phyloP scores from a whole-genome alignment of 2,113 vertebrate species.

The Phoenicopterus ruber region DNA sequence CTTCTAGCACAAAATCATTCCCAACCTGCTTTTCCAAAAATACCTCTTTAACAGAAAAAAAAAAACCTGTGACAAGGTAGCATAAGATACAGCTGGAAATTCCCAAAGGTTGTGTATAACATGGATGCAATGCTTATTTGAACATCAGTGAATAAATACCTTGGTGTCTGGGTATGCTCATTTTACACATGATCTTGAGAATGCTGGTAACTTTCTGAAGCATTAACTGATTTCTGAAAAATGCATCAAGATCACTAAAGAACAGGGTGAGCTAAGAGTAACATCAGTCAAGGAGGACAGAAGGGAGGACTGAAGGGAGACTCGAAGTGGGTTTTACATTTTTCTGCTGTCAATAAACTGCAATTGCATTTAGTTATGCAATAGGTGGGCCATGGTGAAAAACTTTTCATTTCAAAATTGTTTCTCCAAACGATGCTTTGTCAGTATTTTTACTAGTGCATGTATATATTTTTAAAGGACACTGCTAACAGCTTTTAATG shows the following conservation, averaged over 20 bases:
- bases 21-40: neutral
- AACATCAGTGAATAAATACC: neutral
- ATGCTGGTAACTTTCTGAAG: neutral
- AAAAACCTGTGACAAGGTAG: neutral
- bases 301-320: neutral
- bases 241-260: neutral
- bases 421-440: neutral
- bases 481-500: neutral
- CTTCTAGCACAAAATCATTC: neutral
- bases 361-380: neutral
- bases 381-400: neutral
- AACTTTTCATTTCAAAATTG: neutral
- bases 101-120: neutral
- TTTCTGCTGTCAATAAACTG: neutral
- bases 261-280: neutral
- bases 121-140: neutral
- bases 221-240: neutral
- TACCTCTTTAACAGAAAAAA: neutral
- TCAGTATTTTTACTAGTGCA: neutral
- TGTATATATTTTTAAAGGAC: neutral
- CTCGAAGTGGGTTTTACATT: neutral
- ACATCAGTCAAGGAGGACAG: neutral
- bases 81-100: neutral
- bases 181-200: neutral
- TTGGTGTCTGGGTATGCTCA: neutral